These are phyloP conservation scores for Euzetes globulus DNA, from an alignment of 2,888 invertebrate genomes.

Conservation along the genomic window DNA sequence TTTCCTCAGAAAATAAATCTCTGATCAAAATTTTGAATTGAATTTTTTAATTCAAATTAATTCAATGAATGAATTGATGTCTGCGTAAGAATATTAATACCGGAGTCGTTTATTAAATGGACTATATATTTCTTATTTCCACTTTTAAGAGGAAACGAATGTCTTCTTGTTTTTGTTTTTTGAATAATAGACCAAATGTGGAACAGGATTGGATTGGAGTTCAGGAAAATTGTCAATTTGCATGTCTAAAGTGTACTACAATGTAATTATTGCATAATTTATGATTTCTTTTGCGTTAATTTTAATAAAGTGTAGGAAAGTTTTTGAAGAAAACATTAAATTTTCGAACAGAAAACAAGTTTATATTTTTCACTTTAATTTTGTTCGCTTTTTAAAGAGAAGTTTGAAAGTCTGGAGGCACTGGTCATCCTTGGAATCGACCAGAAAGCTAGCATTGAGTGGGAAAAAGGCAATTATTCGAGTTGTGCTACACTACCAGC, in stretches of 20 bases:
- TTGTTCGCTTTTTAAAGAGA: neutral
- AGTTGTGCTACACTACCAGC: neutral
- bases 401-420: conserved; percentile 8
- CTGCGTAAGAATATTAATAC: neutral
- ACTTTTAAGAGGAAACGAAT: neutral
- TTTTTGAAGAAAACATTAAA: neutral
- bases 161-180: neutral
- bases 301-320: neutral
- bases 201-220: neutral
- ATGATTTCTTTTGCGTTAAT: neutral
- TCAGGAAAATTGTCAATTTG: neutral
- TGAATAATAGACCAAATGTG: neutral
- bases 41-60: too few species aligned
- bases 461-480: neutral
- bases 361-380: neutral
- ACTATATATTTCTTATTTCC: neutral
- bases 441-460: neutral
- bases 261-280: conserved; percentile 5
- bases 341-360: conserved; percentile 9
- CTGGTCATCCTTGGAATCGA: conserved; percentile 25
- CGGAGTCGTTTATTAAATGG: neutral
- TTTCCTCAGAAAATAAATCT: too few species aligned
- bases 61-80: too few species aligned
- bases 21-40: too few species aligned
- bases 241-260: neutral